Percentiles rank a stretch among this genome's conserved stretches.
These are phyloP conservation scores for Zonitis immaculata DNA, from an alignment of 2,888 invertebrate species.

Conservation along the genomic window DNA sequence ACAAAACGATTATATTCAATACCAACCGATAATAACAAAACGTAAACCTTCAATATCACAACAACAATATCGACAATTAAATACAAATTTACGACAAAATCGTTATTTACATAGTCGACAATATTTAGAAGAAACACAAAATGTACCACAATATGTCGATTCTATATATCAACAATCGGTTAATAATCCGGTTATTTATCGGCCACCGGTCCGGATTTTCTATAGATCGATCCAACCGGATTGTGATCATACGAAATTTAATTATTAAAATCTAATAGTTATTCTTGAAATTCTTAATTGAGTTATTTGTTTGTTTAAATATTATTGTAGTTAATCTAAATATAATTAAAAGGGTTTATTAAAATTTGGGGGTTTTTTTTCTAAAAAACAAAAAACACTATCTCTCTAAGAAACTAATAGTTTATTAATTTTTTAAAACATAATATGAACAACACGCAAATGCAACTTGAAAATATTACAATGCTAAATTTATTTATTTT, in stretches of 20 bases:
- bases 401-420: slow-evolving; percentile 47
- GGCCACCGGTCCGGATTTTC: not conserved
- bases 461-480: slow-evolving; percentile 48
- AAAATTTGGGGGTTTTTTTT: not conserved
- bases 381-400: slow-evolving; percentile 1
- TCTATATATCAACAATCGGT: slow-evolving; percentile 10
- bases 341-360: not conserved
- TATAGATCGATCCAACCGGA: not conserved
- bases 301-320: not conserved
- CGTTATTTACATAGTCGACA: slow-evolving; percentile 12
- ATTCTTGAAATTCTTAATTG: not conserved
- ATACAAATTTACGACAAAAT: slow-evolving; percentile 8
- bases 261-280: not conserved
- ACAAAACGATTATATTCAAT: slow-evolving; percentile 8
- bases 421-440: slow-evolving; percentile 46
- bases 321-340: not conserved
- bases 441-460: slow-evolving; percentile 49
- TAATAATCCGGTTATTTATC: slow-evolving; percentile 3
- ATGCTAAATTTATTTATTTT: slow-evolving; percentile 42
- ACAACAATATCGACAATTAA: slow-evolving; percentile 2
- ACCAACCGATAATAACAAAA: slow-evolving; percentile 9
- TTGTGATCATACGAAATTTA: not conserved
- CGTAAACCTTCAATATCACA: slow-evolving; percentile 4
- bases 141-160: slow-evolving; percentile 12
- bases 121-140: slow-evolving; percentile 11